These are phyloP conservation scores for Spodoptera exigua DNA, from an alignment of 2,888 invertebrate species.

Conservation along the genomic window DNA sequence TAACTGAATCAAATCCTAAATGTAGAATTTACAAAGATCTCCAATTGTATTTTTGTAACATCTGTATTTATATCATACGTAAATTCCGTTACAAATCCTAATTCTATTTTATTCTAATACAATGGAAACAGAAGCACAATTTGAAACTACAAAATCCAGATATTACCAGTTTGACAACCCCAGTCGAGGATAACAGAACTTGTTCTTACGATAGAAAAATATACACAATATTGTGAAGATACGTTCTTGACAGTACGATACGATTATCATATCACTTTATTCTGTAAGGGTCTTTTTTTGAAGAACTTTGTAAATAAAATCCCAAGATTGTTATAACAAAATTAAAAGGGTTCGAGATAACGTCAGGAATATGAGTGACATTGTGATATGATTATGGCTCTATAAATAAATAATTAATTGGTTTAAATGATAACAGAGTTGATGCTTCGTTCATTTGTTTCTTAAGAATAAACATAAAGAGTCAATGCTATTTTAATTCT, in stretches of 20 bases:
- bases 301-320: not conserved
- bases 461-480: not conserved
- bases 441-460: conserved; percentile 1
- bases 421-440: not conserved
- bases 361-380: conserved; percentile 34
- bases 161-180: too few species aligned
- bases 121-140: too few species aligned
- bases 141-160: too few species aligned
- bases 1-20: too few species aligned
- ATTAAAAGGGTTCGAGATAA: conserved; percentile 41
- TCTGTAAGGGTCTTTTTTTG: conserved; percentile 9
- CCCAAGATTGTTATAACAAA: conserved; percentile 20
- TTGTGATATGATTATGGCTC: conserved; percentile 18
- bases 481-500: too few species aligned
- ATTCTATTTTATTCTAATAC: too few species aligned
- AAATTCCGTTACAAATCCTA: too few species aligned
- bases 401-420: conserved; percentile 14
- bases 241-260: conserved; percentile 48
- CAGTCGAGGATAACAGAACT: conserved; percentile 48
- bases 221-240: conserved; percentile 40
- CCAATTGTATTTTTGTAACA: too few species aligned
- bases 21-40: too few species aligned
- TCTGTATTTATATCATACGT: too few species aligned
- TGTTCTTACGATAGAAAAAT: conserved; percentile 39
- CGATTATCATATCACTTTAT: conserved; percentile 26